Base-by-base conservation (phyloP, 2,797 vertebrate genomes). In the Tokudaia tokunoshimensis region DNA sequence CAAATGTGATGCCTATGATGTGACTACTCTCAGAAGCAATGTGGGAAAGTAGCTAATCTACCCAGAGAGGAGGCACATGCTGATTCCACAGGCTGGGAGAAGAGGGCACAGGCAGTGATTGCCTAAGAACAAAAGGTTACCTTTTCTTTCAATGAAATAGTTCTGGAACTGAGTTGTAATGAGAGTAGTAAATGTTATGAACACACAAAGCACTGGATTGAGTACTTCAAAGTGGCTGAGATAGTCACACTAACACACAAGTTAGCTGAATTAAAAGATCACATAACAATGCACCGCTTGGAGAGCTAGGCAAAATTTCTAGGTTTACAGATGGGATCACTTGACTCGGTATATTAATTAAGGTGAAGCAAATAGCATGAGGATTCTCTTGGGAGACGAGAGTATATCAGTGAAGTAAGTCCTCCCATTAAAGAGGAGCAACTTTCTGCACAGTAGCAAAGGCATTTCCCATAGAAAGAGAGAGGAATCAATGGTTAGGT, bases 401-500 rank as follows among this genome's bases (percentile, higher is more conserved):
- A 81, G 89, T 31, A 8, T 3, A 65, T 72, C 61, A 72, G 57
- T 41, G 57, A 61, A 31, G 44, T 17, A 72, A 89, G 81, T 52
- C 52, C 52, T 52, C 52, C 50, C 12, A 12, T 31, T 34, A 94
- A 90, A 86, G 26, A 47, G 4, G 6, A 12, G 24, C 10, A 31
- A 34, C 52, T 79, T 89, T 63, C 5, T 37, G 9, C 19, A 26
- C 47, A 61, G 37, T 10, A 78, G 20, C 1, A 26, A 70, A 88
- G 31, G 9, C 63, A 63, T 31, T 87, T 67, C 31, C 84, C 82
- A 78, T 79, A 87, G 6, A 20, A 29, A 65, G 93, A 72, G 34
- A 94, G 74, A 47, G 52, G 31, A 95, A 65, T 78, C 20, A 52
- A 88, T 57, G 41, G 82, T 92, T 90, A 92, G 81, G 5, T 82